Base-by-base conservation (phyloP, 1,140 invertebrate genomes). In the Batillaria attramentaria region DNA sequence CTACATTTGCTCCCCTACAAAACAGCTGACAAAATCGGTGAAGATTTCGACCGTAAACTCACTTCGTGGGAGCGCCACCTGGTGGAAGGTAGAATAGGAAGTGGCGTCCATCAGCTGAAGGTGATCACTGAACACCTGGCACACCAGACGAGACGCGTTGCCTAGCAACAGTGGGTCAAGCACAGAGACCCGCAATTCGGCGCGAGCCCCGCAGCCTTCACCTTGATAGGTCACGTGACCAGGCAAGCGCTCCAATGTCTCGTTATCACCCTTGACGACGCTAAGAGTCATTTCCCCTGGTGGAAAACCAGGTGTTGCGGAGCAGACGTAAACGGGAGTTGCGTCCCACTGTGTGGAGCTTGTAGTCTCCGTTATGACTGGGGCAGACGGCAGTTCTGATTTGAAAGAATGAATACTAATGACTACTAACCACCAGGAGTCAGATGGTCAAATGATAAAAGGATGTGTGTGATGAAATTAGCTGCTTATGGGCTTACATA, bases 271-370 rank as follows among this genome's bases (percentile, higher is more conserved):
- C 20, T 31, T 62, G 33, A 39, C 73, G 57, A 62, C 54, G 54
- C 54, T 57, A 2, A 75, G 35, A 18, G 73, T 35, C n/a, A 75
- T 24, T 20, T 33, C 41, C 28, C 73, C 73, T 31, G 73, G 73
- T 18, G 73, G 73, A 35, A 62, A 75, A 62, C 73, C 73, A 2
- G 62, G 73, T 35, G 33, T 75, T 16, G 73, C 73, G 6, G 73
- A 60, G 37, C 73, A 75, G 18, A 20, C 35, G 73, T 75, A 75
- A 16, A 62, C 39, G 2, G 73, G 73, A 42, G 54, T 75, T 16
- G 73, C 73, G 57, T 75, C 73, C 73, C 73, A 75, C n/a, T 39
- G 3, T 10, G 33, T 28, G 24, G 73, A 75, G 16, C 39, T 41
- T 35, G 39, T 57, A 2, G 35, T 42, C 8, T 65, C 54, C 0